phyloP scores from a whole-genome alignment of 2,888 invertebrate species.

The Marasmarcha lunaedactyla region DNA sequence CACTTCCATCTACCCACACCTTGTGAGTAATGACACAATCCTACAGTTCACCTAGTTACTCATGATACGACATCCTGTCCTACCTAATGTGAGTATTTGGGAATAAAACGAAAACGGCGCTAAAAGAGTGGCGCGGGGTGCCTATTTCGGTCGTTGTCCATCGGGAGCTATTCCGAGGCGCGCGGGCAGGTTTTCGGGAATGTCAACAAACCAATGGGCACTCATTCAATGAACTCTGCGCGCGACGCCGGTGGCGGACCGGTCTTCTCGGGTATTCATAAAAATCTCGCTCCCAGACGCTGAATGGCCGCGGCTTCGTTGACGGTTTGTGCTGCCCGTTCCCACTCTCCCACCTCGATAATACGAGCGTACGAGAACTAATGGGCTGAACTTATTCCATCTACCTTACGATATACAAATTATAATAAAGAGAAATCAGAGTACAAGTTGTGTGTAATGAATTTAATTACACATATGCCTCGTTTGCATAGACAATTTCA shows the following conservation, averaged over 20 bases:
- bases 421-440: neutral
- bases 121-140: conserved; percentile 20
- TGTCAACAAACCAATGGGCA: conserved; percentile 66
- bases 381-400: neutral
- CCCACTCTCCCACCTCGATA: neutral
- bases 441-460: neutral
- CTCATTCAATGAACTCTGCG: conserved; percentile 65
- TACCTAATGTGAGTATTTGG: conserved; percentile 25
- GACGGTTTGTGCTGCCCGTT: neutral
- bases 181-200: conserved; percentile 68
- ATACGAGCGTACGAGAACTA: no score
- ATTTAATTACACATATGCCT: neutral
- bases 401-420: neutral
- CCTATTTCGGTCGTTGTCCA: conserved; percentile 61
- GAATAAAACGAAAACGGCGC: conserved; percentile 36
- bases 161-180: conserved; percentile 54
- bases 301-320: conserved; percentile 38
- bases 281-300: conserved; percentile 56
- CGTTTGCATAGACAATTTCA: neutral
- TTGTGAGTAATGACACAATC: conserved; percentile 3
- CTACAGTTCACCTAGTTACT: conserved; percentile 5
- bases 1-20: neutral
- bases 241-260: conserved; percentile 53
- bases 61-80: conserved; percentile 21
- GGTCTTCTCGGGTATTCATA: conserved; percentile 60